These are phyloP conservation scores for Zelleria hepariella DNA, from an alignment of 2,888 invertebrate species.

Conservation along the genomic window DNA sequence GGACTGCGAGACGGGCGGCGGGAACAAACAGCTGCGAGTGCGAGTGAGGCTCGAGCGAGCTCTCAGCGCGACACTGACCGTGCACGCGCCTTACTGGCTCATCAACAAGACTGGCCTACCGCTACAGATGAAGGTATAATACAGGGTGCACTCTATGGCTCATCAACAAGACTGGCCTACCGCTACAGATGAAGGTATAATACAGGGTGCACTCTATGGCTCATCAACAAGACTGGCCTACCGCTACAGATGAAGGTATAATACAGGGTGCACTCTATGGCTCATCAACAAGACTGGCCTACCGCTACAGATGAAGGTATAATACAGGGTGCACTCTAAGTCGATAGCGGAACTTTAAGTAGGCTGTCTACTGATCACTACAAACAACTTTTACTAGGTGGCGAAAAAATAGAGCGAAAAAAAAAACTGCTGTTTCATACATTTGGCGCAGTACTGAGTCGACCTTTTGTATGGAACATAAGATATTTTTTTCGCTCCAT, in stretches of 20 bases:
- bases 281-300: constrained; percentile 90
- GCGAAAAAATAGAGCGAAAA: too few species aligned
- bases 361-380: too few species aligned
- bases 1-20: constrained; percentile 76
- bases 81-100: constrained; percentile 89
- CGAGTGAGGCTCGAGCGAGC: constrained; percentile 76
- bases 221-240: constrained; percentile 89
- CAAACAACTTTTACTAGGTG: too few species aligned
- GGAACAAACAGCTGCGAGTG: constrained; percentile 76
- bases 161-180: constrained; percentile 89
- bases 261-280: constrained; percentile 79
- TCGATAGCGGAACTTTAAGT: too few species aligned
- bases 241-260: constrained; percentile 83
- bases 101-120: constrained; percentile 91
- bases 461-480: too few species aligned
- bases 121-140: constrained; percentile 79
- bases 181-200: constrained; percentile 81
- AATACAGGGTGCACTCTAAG: too few species aligned
- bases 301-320: constrained; percentile 83
- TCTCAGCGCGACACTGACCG: constrained; percentile 68
- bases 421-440: too few species aligned
- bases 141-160: constrained; percentile 87
- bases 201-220: constrained; percentile 83
- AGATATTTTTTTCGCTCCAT: too few species aligned
- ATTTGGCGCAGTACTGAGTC: too few species aligned